Base-by-base conservation (phyloP, 2,113 vertebrate species). In the Lathamus discolor region DNA sequence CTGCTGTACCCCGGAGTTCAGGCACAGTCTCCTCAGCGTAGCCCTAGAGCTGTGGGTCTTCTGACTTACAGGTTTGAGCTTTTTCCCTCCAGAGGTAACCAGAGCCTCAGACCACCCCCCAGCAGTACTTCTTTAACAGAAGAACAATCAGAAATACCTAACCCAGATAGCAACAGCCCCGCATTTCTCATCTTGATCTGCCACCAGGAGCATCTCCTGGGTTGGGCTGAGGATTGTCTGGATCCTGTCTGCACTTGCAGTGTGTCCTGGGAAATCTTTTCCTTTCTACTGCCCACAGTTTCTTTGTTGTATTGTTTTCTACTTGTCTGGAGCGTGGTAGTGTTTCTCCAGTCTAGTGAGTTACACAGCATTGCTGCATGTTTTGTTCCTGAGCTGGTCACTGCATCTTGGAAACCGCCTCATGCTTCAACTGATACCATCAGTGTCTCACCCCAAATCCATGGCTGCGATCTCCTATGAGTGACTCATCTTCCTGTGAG, bases 261-360 rank as follows among this genome's bases (percentile, higher is more conserved):
- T 4, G 3, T 19, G 11, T 75, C 22, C 23, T 51, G 37, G 49
- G 57, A 74, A 33, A 44, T 11, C 63, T 49, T 19, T 76, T 75
- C 24, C 28, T 76, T 85, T 83, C 35, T 79, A 0, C 17, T 74
- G 37, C 39, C 33, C 0, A 0, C n/a, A 28, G n/a, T 59, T 51
- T n/a, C 52, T 77, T 69, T 85, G 31, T 35, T 61, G 9, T 33
- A 13, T 68, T 48, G 3, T 84, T 77, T 82, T 81, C 41, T 81
- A 2, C 46, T 27, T 46, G 0, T 17, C 18, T 8, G 11, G 8
- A 15, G 19, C 5, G 7, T 6, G 25, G 2, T 62, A 41, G 28
- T 51, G 18, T 15, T 20, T 8, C 25, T 92, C 35, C 41, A 35
- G 15, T 52, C 19, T 23, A n/a, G 23, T 0, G 2, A 62, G 63